These are phyloP conservation scores for Heliothis virescens DNA, from an alignment of 1,140 invertebrate species.

Conservation along the genomic window DNA sequence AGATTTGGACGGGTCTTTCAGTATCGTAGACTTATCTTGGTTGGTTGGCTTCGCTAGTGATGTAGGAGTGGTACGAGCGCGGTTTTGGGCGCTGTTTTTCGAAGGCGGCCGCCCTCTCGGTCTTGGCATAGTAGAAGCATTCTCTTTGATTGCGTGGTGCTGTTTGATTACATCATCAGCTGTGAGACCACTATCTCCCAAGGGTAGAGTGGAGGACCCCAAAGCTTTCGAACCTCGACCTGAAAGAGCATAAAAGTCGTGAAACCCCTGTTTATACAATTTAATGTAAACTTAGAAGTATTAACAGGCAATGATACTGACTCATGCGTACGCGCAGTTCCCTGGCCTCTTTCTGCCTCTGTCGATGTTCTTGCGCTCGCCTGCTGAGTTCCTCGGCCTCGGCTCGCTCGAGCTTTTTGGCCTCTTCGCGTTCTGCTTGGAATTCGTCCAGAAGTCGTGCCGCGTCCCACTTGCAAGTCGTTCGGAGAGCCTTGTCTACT, in stretches of 20 bases:
- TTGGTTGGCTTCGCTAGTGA: slow-evolving; percentile 23
- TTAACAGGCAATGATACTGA: slow-evolving; percentile 49
- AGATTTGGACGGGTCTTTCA: slow-evolving; percentile 39
- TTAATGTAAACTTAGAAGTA: background rate
- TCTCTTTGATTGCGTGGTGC: slow-evolving; percentile 51
- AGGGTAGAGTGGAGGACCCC: slow-evolving; percentile 57
- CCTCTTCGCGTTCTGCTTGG: slow-evolving; percentile 62
- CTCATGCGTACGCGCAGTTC: slow-evolving; percentile 59
- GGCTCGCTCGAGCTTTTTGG: slow-evolving; percentile 48
- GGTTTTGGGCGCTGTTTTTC: too few relatives aligned
- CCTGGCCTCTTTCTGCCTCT: slow-evolving; percentile 51
- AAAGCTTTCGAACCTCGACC: slow-evolving; percentile 65
- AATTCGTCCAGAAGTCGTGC: slow-evolving; percentile 68
- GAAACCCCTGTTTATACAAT: background rate
- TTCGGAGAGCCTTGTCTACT: slow-evolving; percentile 77
- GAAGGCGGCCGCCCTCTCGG: slow-evolving; percentile 38
- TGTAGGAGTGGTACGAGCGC: background rate
- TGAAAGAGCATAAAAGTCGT: slow-evolving; percentile 47
- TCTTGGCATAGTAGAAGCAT: slow-evolving; percentile 2
- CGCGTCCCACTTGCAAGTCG: slow-evolving; percentile 70
- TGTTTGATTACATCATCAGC: slow-evolving; percentile 69
- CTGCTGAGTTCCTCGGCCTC: slow-evolving; percentile 52
- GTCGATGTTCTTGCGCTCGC: slow-evolving; percentile 44
- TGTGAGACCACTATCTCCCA: slow-evolving; percentile 39
- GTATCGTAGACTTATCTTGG: slow-evolving; percentile 52